Evolutionary conservation across 2,888 invertebrate species (phyloP), one percentile per base, ranked within the genome.

Genomic region (Parthenolecanium corni): DNA sequence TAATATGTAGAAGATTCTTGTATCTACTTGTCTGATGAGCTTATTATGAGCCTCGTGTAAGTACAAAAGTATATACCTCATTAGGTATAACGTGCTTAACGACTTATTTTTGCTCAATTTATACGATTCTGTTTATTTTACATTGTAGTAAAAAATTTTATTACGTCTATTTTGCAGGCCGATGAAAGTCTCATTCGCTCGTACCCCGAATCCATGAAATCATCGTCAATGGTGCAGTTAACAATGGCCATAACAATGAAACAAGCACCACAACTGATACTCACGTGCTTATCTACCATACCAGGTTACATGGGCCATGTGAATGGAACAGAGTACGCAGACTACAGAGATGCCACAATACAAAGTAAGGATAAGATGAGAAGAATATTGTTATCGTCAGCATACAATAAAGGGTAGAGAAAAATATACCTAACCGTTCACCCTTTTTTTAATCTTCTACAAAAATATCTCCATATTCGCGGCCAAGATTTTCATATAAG

Each of bases 141-240:
- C n/a, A n/a, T n/a, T n/a, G n/a, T n/a, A n/a, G n/a, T n/a, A n/a
- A n/a, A n/a, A n/a, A n/a, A n/a, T n/a, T n/a, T n/a, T n/a, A n/a
- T n/a, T n/a, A n/a, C n/a, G n/a, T n/a, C n/a, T n/a, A n/a, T n/a
- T 64, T 67, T 69, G 4, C 68, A 76, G 77, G 76, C 75, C 11
- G 71, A 72, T 40, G 76, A 76, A 64, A 70, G 70, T 42, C 66
- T 74, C 65, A 76, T 76, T 42, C 74, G 73, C 68, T 72, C 74
- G 18, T 76, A 74, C 51, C 68, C 68, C 1, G 71, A 67, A 72
- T 73, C 65, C 71, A 75, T 64, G 44, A 68, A 68, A 12, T 66
- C 56, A 14, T 56, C 65, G 21, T 68, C 68, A 20, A 69, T 69
- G 20, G 68, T 69, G 21, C 68, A 68, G 64, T 65, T 70, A 61